Conservation (phyloP, 2,797 vertebrate genomes). For the Platyrinchus mystaceus region DNA sequence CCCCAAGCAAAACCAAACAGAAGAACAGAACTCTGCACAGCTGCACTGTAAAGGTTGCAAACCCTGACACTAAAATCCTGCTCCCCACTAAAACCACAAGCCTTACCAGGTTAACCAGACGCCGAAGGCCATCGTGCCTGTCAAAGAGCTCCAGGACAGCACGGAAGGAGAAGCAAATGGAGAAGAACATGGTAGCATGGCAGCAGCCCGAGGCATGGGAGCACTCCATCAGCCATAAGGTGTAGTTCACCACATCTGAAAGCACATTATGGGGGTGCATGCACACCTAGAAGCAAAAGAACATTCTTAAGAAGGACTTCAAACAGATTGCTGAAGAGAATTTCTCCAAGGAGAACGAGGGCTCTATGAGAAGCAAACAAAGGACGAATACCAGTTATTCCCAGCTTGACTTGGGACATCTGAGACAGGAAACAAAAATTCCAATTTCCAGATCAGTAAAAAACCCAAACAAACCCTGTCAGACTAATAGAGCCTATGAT, state of each 20-base stretch:
- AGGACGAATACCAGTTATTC: not conserved
- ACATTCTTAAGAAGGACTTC: not conserved
- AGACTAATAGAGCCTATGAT: not conserved
- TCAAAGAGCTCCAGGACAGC: conserved; percentile 97
- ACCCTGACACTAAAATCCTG: not conserved
- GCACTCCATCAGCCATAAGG: conserved; percentile 97
- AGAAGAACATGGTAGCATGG: conserved; percentile 99
- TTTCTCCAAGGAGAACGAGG: not conserved
- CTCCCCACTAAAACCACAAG: not conserved
- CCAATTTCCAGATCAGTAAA: not conserved
- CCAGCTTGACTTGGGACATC: not conserved
- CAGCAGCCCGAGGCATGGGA: conserved; percentile 98
- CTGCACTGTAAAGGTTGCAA: not conserved
- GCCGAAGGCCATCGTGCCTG: conserved; percentile 92
- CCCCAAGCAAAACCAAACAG: not conserved
- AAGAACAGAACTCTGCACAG: not conserved
- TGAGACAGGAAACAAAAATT: not conserved
- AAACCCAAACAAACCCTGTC: not conserved
- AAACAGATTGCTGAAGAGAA: not conserved
- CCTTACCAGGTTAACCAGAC: conserved; percentile 93
- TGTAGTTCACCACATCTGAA: conserved; percentile 95
- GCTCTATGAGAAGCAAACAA: not conserved
- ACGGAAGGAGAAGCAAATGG: conserved; percentile 97
- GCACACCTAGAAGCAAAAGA: conserved; percentile 83
- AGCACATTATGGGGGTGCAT: conserved; percentile 94